A percentile compares a stretch with the other conserved stretches of the same genome.
Evolutionary conservation across 2,888 invertebrate genomes (phyloP).

Genomic region (Synanthedon formicaeformis): DNA sequence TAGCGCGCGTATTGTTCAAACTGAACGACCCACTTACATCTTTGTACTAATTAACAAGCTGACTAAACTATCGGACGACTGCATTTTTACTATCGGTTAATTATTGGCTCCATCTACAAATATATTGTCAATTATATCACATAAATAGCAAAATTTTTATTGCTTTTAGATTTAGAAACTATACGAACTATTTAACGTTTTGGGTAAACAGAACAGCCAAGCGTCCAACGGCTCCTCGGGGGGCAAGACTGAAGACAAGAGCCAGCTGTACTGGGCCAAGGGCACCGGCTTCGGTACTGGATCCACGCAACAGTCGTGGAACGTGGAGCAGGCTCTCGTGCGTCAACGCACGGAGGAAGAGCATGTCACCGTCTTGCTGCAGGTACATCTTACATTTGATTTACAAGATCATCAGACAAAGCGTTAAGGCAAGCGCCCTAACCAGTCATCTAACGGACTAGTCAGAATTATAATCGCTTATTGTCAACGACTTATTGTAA

Average conservation of each 20-base stretch:
- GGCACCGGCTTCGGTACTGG: slow-evolving; percentile 98
- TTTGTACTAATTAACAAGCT: too few species aligned
- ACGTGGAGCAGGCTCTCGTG: slow-evolving; percentile 93
- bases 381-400: slow-evolving; percentile 36
- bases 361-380: slow-evolving; percentile 87
- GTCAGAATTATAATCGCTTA: too few species aligned
- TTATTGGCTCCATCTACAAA: too few species aligned
- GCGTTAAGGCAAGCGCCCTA: background rate
- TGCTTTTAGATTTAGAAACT: too few species aligned
- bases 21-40: too few species aligned
- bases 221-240: slow-evolving; percentile 61
- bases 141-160: too few species aligned
- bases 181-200: background rate
- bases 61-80: too few species aligned
- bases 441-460: too few species aligned
- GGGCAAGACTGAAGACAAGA: slow-evolving; percentile 75
- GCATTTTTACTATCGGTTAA: too few species aligned
- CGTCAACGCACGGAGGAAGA: slow-evolving; percentile 93
- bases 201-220: slow-evolving; percentile 39
- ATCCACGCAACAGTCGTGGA: slow-evolving; percentile 95
- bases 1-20: too few species aligned
- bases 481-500: too few species aligned
- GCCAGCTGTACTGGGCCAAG: slow-evolving; percentile 93
- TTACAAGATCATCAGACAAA: background rate
- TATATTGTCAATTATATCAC: too few species aligned